Base-by-base conservation (phyloP, 2,888 invertebrate species). In the Neria commutata region DNA sequence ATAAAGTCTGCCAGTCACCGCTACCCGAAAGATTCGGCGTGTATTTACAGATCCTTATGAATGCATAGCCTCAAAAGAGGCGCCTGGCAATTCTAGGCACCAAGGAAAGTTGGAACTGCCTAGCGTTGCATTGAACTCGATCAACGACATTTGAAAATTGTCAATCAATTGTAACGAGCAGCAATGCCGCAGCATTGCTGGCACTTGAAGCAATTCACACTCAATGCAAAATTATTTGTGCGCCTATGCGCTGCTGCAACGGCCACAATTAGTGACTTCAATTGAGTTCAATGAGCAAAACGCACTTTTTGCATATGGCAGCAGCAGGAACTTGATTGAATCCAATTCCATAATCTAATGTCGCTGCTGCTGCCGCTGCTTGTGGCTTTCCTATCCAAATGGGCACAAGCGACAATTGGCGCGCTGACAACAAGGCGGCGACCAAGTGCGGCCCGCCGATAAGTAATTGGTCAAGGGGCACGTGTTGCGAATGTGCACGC, bases 321-420 rank as follows among this genome's bases (percentile, higher is more conserved):
- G 29, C 29, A 29, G 11, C 6, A 8, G 4, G 6, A 37, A n/a
- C 37, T 37, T 37, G 37, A 37, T 37, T n/a, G 37, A 11, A 37
- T 37, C 37, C 37, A 37, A 37, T 37, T 37, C 37, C n/a, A 37
- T 37, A 37, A 37, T 37, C 37, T 37, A 37, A 37, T 37, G 37
- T n/a, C 37, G 29, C 11, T 8, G 29, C 29, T 29, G 11, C n/a
- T n/a, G n/a, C n/a, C n/a, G n/a, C n/a, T n/a, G 29, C 6, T 11
- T 11, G n/a, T 37, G 37, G 11, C 11, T n/a, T 37, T 29, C 6
- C 6, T 29, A 8, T 6, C 6, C 29, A n/a, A 37, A 37, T 37
- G 6, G 37, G 37, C 37, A n/a, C 37, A 37, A 37, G 37, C 16
- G 4, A n/a, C 37, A 37, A 37, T 37, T 37, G 16, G 4, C 4